These are phyloP conservation scores for Hiodon alosoides DNA, from an alignment of 2,113 vertebrate species.

Conservation along the genomic window DNA sequence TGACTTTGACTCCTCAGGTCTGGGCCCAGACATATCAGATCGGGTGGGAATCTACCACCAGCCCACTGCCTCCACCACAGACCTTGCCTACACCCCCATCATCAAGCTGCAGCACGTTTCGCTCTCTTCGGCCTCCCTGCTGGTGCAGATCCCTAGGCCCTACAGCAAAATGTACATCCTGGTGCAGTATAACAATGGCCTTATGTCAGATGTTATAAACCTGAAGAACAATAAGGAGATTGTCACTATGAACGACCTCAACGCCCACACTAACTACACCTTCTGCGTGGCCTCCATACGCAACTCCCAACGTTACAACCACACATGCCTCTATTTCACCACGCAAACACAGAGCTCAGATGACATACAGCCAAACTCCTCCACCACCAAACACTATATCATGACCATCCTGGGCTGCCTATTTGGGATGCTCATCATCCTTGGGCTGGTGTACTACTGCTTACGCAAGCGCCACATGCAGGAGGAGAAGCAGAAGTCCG, in stretches of 20 bases:
- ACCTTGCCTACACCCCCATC: slow-evolving; percentile 71
- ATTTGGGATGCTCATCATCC: slow-evolving; percentile 94
- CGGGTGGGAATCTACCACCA: slow-evolving; percentile 73
- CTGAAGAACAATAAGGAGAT: slow-evolving; percentile 84
- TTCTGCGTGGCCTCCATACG: slow-evolving; percentile 88
- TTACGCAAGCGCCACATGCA: slow-evolving; percentile 80
- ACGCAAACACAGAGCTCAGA: slow-evolving; percentile 71
- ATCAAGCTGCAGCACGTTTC: slow-evolving; percentile 83
- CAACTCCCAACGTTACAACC: slow-evolving; percentile 89
- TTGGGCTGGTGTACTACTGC: slow-evolving; percentile 94
- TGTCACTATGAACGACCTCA: slow-evolving; percentile 74
- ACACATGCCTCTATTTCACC: slow-evolving; percentile 87
- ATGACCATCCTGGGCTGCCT: slow-evolving; percentile 97
- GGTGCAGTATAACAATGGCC: slow-evolving; percentile 86
- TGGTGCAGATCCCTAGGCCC: slow-evolving; percentile 86
- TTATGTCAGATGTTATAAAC: slow-evolving; percentile 76
- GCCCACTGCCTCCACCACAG: slow-evolving; percentile 75
- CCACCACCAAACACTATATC: slow-evolving; percentile 95
- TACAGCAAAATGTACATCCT: slow-evolving; percentile 96
- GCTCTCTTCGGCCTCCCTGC: slow-evolving; percentile 72
- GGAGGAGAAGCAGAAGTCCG: slow-evolving; percentile 91
- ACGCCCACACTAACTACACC: slow-evolving; percentile 87
- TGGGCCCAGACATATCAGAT: slow-evolving; percentile 71
- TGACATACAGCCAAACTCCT: slow-evolving; percentile 70
- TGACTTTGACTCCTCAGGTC: slow-evolving; percentile 71